Percentiles rank a stretch among this genome's conserved stretches.
Evolutionary conservation across 2,888 invertebrate species (phyloP).

Genomic region (Drosophila kanekoi): DNA sequence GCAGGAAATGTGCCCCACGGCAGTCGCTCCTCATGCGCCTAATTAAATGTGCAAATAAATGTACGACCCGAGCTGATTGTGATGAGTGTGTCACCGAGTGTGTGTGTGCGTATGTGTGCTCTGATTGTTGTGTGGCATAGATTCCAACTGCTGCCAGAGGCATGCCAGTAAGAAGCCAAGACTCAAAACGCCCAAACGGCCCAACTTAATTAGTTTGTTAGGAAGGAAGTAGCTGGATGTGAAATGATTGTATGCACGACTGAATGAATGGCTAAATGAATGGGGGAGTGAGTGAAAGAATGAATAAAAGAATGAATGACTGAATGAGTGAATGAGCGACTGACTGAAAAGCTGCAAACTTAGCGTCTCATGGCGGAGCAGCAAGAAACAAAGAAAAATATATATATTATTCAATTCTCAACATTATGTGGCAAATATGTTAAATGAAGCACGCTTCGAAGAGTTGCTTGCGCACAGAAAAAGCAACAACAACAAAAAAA

Average conservation of each 20-base stretch:
- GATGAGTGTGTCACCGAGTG: constrained; percentile 47
- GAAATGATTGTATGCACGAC: constrained; percentile 37
- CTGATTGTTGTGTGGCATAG: constrained; percentile 40
- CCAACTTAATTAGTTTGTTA: constrained; percentile 65
- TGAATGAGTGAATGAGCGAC: not conserved
- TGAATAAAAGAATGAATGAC: too few relatives aligned
- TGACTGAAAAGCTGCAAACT: constrained; percentile 10
- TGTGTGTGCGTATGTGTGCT: constrained; percentile 15
- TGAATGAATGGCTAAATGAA: constrained; percentile 26
- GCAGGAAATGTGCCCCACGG: constrained; percentile 67
- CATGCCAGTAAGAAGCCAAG: constrained; percentile 29
- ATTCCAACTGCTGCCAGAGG: constrained; percentile 38
- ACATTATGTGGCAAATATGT: constrained; percentile 31
- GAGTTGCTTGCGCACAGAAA: not conserved
- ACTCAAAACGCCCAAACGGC: constrained; percentile 40
- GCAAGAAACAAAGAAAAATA: constrained; percentile 9
- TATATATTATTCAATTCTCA: constrained; percentile 17
- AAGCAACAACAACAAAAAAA: not conserved
- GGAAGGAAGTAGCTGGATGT: constrained; percentile 50
- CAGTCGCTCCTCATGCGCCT: constrained; percentile 69
- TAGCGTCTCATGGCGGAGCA: constrained; percentile 2
- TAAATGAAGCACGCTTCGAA: constrained; percentile 13
- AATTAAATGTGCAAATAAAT: constrained; percentile 82
- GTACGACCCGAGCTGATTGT: constrained; percentile 70
- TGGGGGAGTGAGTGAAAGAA: constrained; percentile 8